These are phyloP conservation scores for Smithornis capensis DNA, from an alignment of 2,113 vertebrate genomes.

Conservation along the genomic window DNA sequence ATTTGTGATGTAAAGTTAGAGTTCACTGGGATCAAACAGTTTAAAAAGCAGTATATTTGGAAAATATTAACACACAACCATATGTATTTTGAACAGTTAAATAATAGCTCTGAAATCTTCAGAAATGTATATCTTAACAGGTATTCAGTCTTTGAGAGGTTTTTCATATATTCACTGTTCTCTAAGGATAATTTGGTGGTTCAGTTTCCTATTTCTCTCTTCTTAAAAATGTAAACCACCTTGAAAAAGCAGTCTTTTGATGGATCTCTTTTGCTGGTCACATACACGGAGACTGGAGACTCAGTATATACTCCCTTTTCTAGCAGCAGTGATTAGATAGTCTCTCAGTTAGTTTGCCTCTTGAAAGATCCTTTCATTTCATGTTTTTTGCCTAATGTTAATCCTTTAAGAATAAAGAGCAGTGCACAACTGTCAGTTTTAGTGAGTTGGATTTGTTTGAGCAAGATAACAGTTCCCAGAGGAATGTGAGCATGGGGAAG, in stretches of 20 bases:
- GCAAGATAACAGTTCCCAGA: constrained; percentile 52
- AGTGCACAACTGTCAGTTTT: constrained; percentile 47
- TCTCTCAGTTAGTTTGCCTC: not conserved
- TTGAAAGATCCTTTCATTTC: not conserved
- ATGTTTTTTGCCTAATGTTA: constrained; percentile 25
- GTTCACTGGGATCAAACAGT: not conserved
- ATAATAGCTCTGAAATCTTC: not conserved
- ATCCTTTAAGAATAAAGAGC: constrained; percentile 38
- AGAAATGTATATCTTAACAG: not conserved
- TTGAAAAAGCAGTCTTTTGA: not conserved
- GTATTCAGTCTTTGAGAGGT: not conserved
- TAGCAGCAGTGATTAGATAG: not conserved
- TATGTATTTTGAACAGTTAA: not conserved
- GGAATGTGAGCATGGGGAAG: constrained; percentile 11
- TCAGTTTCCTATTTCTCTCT: not conserved
- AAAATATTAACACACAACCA: not conserved
- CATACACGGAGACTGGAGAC: not conserved
- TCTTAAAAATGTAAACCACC: not conserved
- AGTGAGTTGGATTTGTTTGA: constrained; percentile 56
- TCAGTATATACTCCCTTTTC: not conserved
- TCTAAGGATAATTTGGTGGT: not conserved
- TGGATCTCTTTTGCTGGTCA: not conserved
- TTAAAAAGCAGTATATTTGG: not conserved
- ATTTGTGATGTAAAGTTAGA: not conserved
- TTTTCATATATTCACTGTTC: not conserved